These are phyloP conservation scores for Aleiodes sp. DNA, from an alignment of 1,140 invertebrate genomes.

Conservation along the genomic window DNA sequence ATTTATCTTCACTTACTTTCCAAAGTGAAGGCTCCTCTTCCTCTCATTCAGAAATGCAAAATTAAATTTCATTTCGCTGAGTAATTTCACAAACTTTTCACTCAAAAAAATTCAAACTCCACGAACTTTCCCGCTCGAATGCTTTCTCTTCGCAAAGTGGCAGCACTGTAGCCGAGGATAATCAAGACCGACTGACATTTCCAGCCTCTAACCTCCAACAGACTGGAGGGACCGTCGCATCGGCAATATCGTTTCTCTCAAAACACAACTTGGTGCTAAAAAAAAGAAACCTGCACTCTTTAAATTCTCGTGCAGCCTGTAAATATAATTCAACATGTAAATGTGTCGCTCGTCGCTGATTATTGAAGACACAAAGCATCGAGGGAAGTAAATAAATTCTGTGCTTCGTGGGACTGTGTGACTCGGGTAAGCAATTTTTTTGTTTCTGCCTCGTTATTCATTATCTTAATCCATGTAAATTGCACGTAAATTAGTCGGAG, in stretches of 20 bases:
- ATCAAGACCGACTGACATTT: background rate
- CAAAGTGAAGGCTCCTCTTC: too few species aligned
- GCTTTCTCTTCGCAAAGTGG: too few species aligned
- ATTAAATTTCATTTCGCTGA: too few species aligned
- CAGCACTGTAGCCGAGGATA: background rate
- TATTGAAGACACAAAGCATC: background rate
- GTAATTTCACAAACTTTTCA: too few species aligned
- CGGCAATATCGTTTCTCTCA: background rate
- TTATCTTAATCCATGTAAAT: background rate
- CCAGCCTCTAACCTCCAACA: slow-evolving; percentile 6
- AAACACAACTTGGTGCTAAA: background rate
- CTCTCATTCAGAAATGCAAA: too few species aligned
- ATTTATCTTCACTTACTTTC: too few species aligned
- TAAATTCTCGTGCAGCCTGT: background rate
- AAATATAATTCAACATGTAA: background rate
- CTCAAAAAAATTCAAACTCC: too few species aligned
- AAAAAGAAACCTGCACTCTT: background rate
- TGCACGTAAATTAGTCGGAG: slow-evolving; percentile 1
- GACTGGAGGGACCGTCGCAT: background rate
- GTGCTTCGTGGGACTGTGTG: background rate
- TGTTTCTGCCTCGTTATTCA: background rate
- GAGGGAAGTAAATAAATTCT: background rate
- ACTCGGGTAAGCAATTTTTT: background rate
- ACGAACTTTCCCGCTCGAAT: too few species aligned
- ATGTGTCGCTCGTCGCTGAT: background rate